Evolutionary conservation across 2,888 invertebrate species (phyloP).

Genomic region (Marasmarcha lunaedactyla): DNA sequence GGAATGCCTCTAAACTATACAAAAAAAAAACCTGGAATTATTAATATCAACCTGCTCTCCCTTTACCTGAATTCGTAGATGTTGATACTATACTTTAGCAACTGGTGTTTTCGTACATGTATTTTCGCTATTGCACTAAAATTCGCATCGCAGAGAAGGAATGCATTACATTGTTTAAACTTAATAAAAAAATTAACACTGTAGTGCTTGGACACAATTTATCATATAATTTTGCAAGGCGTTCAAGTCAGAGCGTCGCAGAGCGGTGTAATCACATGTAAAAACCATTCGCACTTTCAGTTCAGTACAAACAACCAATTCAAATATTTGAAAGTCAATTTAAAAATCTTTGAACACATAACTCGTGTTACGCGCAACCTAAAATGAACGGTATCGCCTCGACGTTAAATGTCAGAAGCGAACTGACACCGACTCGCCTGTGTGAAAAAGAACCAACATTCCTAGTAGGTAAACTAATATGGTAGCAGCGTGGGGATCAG

Average conservation of each 20-base stretch:
- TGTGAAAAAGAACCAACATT: too few species aligned
- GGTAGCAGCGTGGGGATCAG: slow-evolving; percentile 41
- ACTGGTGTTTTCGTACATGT: too few species aligned
- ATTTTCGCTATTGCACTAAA: too few species aligned
- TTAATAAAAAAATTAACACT: slow-evolving; percentile 29
- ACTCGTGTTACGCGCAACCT: not conserved
- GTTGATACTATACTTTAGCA: too few species aligned
- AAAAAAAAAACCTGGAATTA: slow-evolving; percentile 10
- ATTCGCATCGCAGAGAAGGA: too few species aligned
- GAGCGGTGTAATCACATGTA: slow-evolving; percentile 19
- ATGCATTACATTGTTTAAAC: too few species aligned
- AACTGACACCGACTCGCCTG: too few species aligned
- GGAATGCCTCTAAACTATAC: slow-evolving; percentile 57
- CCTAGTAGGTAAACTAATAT: slow-evolving; percentile 43
- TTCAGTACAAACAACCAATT: slow-evolving; percentile 26
- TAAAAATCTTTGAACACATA: too few species aligned
- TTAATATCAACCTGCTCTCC: slow-evolving; percentile 4
- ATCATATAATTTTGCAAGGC: too few species aligned
- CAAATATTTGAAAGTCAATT: slow-evolving; percentile 58
- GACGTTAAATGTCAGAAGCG: too few species aligned
- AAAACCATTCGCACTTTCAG: slow-evolving; percentile 69
- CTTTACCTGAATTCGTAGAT: not conserved
- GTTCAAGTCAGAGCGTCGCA: too few species aligned
- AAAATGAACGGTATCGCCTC: not conserved
- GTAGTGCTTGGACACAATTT: too few species aligned